A percentile compares a stretch with the other conserved stretches of the same genome.
Evolutionary conservation across 2,797 vertebrate genomes (phyloP).

Genomic region (Pelobates cultripes): DNA sequence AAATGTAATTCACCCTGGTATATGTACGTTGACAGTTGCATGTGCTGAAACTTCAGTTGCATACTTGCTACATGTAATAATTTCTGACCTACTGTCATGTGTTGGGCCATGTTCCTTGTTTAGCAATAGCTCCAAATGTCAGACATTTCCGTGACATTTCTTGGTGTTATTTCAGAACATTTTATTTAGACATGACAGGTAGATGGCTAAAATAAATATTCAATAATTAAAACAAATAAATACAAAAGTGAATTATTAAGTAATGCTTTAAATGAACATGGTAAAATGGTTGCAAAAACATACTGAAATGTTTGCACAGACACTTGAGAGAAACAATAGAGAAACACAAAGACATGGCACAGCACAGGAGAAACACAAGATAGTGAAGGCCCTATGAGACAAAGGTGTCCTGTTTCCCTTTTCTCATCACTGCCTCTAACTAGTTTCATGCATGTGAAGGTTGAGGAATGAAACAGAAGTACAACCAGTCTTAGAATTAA

Average conservation of each 20-base stretch:
- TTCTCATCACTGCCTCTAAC: background rate
- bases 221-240: too few species aligned
- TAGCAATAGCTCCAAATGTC: conserved; percentile 1
- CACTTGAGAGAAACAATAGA: conserved; percentile 15
- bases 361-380: conserved; percentile 29
- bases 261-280: background rate
- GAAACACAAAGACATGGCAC: conserved; percentile 8
- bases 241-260: too few species aligned
- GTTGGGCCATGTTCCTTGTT: background rate
- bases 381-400: background rate
- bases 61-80: too few species aligned
- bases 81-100: background rate
- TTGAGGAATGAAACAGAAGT: background rate
- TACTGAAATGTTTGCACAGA: background rate
- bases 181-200: too few species aligned
- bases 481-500: background rate
- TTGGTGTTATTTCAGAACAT: background rate
- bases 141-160: conserved; percentile 1
- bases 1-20: too few species aligned
- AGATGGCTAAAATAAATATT: background rate
- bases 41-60: too few species aligned
- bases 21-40: too few species aligned
- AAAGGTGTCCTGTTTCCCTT: conserved; percentile 3
- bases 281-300: background rate
- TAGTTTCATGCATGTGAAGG: background rate